Conservation (phyloP, 1,140 invertebrate species). For the Platorchestia sp. region DNA sequence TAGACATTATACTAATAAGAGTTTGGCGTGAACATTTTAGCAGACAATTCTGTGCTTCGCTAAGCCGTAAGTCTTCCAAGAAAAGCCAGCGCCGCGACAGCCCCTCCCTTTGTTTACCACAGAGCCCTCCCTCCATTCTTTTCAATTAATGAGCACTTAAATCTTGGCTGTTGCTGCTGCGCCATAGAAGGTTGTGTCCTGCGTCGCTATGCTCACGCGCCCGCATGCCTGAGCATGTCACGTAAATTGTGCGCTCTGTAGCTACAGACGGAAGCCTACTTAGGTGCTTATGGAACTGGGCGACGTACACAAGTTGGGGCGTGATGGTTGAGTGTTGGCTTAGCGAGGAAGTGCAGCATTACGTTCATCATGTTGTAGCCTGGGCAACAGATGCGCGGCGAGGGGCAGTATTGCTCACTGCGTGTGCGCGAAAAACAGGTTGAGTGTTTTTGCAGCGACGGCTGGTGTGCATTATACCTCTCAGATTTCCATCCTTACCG, state of each 20-base stretch:
- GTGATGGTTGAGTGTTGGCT: not conserved
- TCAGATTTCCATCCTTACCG: not conserved
- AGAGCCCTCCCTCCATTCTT: conserved; percentile 16
- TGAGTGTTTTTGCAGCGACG: not conserved
- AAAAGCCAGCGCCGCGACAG: not conserved
- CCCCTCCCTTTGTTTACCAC: conserved; percentile 8
- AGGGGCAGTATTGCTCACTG: not conserved
- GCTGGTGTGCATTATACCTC: not conserved
- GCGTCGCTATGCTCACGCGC: not conserved
- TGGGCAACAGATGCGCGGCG: conserved; percentile 3
- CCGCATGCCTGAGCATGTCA: conserved; percentile 31
- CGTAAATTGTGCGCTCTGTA: conserved; percentile 16
- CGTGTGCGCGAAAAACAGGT: conserved; percentile 7
- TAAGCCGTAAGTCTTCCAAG: conserved; percentile 10
- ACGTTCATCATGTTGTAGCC: not conserved
- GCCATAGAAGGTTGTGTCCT: not conserved
- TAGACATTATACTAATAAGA: not conserved
- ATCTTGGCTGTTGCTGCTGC: not conserved
- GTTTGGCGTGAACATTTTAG: not conserved
- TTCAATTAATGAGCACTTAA: conserved; percentile 38
- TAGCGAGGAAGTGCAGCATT: conserved; percentile 28
- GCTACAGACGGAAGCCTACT: conserved; percentile 19
- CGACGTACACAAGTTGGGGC: not conserved
- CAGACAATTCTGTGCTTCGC: not conserved
- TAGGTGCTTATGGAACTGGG: not conserved